Base-by-base conservation (phyloP, 2,888 invertebrate genomes). In the Colostygia pectinataria region DNA sequence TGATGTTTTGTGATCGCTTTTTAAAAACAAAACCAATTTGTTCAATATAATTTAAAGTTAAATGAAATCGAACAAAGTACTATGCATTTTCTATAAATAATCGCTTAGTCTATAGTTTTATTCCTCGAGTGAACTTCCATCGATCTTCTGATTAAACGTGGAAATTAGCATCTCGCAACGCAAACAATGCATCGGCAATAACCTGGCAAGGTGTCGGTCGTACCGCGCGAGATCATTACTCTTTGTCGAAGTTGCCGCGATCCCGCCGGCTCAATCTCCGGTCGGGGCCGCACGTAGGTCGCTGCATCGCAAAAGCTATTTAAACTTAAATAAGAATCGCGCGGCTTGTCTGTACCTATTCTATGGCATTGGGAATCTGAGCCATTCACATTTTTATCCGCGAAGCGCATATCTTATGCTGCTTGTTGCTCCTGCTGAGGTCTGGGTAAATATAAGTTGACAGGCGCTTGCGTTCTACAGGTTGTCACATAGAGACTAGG, bases 261-360 rank as follows among this genome's bases (percentile, higher is more conserved):
- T 59, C 64, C 62, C 61, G 58, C 53, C 63, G 60, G 65, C 66
- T 69, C 77, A 74, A 78, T 80, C 76, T 75, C 77, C 77, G 73
- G 71, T 63, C 57, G 57, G 59, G 53, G 57, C 42, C 57, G 55
- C 64, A 64, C 67, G 64, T 68, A 63, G 63, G 66, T 67, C 63
- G 63, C 62, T 69, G 71, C 72, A 68, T 68, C 65, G 63, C 42
- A 47, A 68, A 76, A 74, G 67, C 72, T 72, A 74, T 77, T 78
- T 77, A 74, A 77, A 77, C 62, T 78, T 79, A 75, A 76, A 76
- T 74, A 74, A 75, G 71, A 75, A 72, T 65, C 57, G 61, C 52
- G 50, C 50, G 50, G 54, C 55, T 42, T 38, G 40, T 54, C 53
- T 55, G 15, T 27, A 27, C 15, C 13, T 18, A 20, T 2, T 33